Conservation (phyloP, 2,113 vertebrate genomes). For the Chaetorhynchus papuensis region DNA sequence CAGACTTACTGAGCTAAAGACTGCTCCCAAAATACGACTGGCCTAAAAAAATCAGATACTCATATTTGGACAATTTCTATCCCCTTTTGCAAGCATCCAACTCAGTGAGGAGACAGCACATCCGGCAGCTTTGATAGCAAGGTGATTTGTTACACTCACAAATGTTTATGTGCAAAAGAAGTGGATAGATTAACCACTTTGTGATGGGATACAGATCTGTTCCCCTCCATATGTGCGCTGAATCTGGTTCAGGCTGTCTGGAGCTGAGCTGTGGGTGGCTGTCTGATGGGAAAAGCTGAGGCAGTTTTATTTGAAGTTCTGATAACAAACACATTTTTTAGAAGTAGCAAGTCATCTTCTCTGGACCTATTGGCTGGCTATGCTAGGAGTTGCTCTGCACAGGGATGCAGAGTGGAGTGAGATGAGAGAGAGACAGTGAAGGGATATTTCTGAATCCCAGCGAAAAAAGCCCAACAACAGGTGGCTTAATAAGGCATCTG, state of each 20-base stretch:
- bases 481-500: not conserved
- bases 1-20: not conserved
- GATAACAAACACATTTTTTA: not conserved
- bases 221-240: not conserved
- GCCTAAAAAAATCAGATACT: not conserved
- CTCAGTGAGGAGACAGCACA: not conserved
- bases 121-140: not conserved
- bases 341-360: not conserved
- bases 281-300: not conserved
- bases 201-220: not conserved
- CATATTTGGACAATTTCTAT: not conserved
- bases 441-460: not conserved
- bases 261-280: not conserved
- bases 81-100: not conserved
- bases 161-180: not conserved
- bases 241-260: not conserved
- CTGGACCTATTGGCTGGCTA: not conserved
- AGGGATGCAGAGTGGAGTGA: not conserved
- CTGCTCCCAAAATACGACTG: not conserved
- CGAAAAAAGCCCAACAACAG: not conserved
- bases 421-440: not conserved
- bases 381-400: not conserved
- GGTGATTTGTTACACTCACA: not conserved
- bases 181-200: not conserved
- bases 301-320: not conserved